phyloP scores from a whole-genome alignment of 2,888 invertebrate species.

The Euzophera pinguis region DNA sequence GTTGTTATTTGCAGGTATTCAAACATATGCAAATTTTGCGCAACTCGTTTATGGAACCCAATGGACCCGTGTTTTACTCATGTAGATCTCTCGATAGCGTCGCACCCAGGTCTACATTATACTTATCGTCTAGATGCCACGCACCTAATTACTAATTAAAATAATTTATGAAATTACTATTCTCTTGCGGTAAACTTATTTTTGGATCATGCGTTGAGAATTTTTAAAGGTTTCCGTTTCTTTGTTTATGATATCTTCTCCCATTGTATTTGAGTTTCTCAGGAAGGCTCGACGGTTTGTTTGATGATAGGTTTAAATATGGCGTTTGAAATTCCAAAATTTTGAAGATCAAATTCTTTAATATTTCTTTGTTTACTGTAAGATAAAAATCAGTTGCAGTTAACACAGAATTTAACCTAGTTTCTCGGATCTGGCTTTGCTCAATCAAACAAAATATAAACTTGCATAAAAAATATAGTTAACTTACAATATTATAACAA shows the following conservation, averaged over 20 bases:
- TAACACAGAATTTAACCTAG: too few relatives aligned
- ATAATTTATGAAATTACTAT: constrained; percentile 28
- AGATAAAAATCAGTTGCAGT: too few relatives aligned
- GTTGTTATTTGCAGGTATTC: constrained; percentile 21
- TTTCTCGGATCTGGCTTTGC: too few relatives aligned
- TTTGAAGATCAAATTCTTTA: too few relatives aligned
- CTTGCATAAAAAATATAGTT: too few relatives aligned
- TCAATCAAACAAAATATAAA: too few relatives aligned
- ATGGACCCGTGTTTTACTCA: constrained; percentile 33
- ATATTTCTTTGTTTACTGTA: too few relatives aligned
- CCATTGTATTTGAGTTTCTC: not conserved
- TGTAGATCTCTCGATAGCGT: constrained; percentile 38
- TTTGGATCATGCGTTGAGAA: constrained; percentile 2
- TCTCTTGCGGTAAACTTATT: constrained; percentile 14
- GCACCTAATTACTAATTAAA: constrained; percentile 33
- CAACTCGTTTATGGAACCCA: constrained; percentile 26
- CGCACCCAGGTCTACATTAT: constrained; percentile 22
- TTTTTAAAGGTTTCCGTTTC: not conserved
- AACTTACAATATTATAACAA: too few relatives aligned
- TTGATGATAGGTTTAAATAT: too few relatives aligned
- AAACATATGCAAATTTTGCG: constrained; percentile 27
- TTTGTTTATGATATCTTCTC: not conserved
- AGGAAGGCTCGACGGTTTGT: too few relatives aligned
- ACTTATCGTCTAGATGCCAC: constrained; percentile 23
- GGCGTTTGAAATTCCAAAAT: too few relatives aligned